Evolutionary conservation across 1,140 invertebrate genomes (phyloP).

Genomic region (Halyomorpha halys): DNA sequence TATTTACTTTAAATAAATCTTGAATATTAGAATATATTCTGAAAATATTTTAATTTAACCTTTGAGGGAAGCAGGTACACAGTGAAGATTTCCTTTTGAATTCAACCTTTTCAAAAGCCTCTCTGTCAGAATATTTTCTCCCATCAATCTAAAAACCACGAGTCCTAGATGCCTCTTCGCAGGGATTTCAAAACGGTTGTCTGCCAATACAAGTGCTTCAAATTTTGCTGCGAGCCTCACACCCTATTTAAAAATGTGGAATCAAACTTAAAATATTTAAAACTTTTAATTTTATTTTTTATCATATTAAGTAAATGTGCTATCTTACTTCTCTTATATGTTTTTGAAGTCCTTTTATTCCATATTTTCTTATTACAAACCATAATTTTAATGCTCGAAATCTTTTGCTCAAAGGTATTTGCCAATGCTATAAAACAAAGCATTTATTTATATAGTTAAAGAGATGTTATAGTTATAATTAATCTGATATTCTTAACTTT

Average conservation of each 20-base stretch:
- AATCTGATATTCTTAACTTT: too few relatives aligned
- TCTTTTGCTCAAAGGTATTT: conserved; percentile 91
- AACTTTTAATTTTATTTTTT: not conserved
- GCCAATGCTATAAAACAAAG: conserved; percentile 80
- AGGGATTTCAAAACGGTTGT: conserved; percentile 81
- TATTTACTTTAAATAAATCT: too few relatives aligned
- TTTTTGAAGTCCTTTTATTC: conserved; percentile 76
- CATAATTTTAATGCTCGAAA: conserved; percentile 94
- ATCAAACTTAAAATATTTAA: not conserved
- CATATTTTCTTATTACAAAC: conserved; percentile 90
- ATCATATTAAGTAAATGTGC: not conserved
- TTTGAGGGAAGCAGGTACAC: conserved; percentile 83
- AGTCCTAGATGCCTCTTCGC: conserved; percentile 80
- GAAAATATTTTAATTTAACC: conserved; percentile 32
- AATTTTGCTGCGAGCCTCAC: conserved; percentile 82
- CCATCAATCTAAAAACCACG: conserved; percentile 83
- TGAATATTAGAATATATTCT: conserved; percentile 12
- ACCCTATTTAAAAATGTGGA: conserved; percentile 40
- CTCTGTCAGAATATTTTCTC: conserved; percentile 75
- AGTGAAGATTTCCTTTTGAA: conserved; percentile 72
- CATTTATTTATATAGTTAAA: too few relatives aligned
- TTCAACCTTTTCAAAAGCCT: conserved; percentile 78
- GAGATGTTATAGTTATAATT: too few relatives aligned
- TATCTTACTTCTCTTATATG: conserved; percentile 70
- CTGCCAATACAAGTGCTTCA: conserved; percentile 67